These are phyloP conservation scores for Eupelmus urozonus DNA, from an alignment of 2,888 invertebrate species.

Conservation along the genomic window DNA sequence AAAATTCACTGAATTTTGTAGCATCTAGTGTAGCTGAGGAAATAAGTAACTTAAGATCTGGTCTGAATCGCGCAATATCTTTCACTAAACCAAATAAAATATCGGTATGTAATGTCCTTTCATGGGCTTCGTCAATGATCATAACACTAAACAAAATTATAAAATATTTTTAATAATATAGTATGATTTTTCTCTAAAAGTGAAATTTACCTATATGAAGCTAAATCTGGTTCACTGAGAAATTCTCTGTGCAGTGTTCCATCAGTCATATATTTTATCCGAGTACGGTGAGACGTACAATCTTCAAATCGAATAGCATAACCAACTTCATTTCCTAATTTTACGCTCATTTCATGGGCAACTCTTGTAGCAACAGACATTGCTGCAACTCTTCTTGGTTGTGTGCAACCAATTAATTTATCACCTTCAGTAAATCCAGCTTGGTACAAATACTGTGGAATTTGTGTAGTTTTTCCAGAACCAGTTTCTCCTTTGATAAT, in stretches of 20 bases:
- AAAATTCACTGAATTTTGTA: conserved; percentile 97
- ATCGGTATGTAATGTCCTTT: conserved; percentile 98
- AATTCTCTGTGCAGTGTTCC: conserved; percentile 98
- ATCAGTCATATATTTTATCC: conserved; percentile 99
- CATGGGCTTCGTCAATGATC: conserved; percentile 99
- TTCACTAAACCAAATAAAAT: conserved; percentile 98
- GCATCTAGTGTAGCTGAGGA: conserved; percentile 99
- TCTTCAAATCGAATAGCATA: conserved; percentile 98
- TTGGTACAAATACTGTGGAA: conserved; percentile 98
- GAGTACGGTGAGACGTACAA: conserved; percentile 97
- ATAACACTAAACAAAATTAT: conserved; percentile 87
- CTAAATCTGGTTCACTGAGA: conserved; percentile 96
- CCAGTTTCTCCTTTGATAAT: conserved; percentile 99
- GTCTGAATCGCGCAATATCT: conserved; percentile 94
- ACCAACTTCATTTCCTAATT: conserved; percentile 94
- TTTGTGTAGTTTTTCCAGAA: conserved; percentile 99
- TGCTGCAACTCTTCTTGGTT: conserved; percentile 97
- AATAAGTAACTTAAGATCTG: conserved; percentile 96
- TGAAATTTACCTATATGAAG: conserved; percentile 84
- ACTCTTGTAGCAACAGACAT: conserved; percentile 99
- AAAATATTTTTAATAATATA: conserved; percentile 24
- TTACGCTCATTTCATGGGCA: conserved; percentile 97
- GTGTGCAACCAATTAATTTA: conserved; percentile 97
- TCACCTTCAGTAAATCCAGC: conserved; percentile 91
- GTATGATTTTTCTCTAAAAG: too few relatives aligned